These are phyloP conservation scores for Ceyx erithaca DNA, from an alignment of 2,797 vertebrate genomes.

Conservation along the genomic window DNA sequence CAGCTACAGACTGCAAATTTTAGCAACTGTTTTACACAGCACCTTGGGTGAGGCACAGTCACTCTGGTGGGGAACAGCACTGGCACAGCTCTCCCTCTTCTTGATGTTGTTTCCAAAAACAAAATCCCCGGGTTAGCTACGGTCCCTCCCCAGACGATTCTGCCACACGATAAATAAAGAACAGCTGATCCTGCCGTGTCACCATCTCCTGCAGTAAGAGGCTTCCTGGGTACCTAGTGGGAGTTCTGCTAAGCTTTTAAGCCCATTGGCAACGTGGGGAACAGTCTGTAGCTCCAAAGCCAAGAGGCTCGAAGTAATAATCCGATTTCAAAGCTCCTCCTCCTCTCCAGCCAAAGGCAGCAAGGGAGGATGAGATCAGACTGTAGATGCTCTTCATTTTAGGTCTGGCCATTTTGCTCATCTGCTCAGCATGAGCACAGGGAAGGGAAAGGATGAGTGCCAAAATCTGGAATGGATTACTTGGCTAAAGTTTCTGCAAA, in stretches of 20 bases:
- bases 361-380: constrained; percentile 70
- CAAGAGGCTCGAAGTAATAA: constrained; percentile 74
- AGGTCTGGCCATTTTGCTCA: constrained; percentile 55
- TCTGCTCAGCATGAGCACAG: constrained; percentile 41
- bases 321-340: constrained; percentile 73
- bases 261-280: constrained; percentile 72
- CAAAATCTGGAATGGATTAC: constrained; percentile 62
- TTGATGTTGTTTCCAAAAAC: constrained; percentile 37
- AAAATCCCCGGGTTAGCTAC: neutral
- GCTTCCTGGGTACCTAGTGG: constrained; percentile 75
- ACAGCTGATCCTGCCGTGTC: constrained; percentile 72
- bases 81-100: neutral
- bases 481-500: constrained; percentile 13
- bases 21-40: neutral
- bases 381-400: constrained; percentile 68
- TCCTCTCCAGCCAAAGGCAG: constrained; percentile 66
- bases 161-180: constrained; percentile 60
- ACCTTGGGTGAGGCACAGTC: neutral
- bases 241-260: constrained; percentile 77
- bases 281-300: constrained; percentile 73
- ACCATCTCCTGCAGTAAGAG: constrained; percentile 69
- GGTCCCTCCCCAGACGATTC: constrained; percentile 31
- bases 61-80: neutral
- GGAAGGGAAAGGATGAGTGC: constrained; percentile 27
- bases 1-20: neutral